Evolutionary conservation across 1,140 invertebrate genomes (phyloP), one percentile per base, ranked within the genome.

Genomic region (Drosophila miranda): DNA sequence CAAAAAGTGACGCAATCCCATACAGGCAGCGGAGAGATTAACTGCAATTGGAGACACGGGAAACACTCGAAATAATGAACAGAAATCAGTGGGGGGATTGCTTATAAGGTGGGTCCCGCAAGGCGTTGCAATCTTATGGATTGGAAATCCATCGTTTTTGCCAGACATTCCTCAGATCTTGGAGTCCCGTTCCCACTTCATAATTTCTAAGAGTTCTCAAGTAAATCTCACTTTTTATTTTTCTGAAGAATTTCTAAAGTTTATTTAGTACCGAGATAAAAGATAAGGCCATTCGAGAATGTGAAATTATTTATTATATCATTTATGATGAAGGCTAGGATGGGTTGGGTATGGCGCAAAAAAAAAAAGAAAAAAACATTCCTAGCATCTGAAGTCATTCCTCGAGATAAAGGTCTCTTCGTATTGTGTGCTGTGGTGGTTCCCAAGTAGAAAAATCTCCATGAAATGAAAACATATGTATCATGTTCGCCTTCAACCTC

Each of bases 41-140:
- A 45, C 61, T 57, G 68, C 58, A 67, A 81, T 80, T 62, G 59
- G 68, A 66, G 63, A 81, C 51, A 66, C 48, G 41, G 42, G 44
- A 66, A 64, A 46, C 75, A 63, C 66, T 66, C 59, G 21, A 63
- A 77, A 77, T 79, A 59, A 42, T 67, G n/a, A 66, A 69, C 58
- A 48, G 38, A 74, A 52, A 70, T 45, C 30, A 44, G 23, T 50
- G 38, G 49, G 26, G 11, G 2, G 30, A 26, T 23, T 16, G 11
- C 50, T 30, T 68, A 48, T 68, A 68, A 42, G 50, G 23, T 6
- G 23, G 14, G 11, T 5, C 1, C 34, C 34, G 0, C 16, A 16
- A 28, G n/a, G 23, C 21, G 45, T 49, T 13, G 30, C 34, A 66
- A 68, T 66, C 64, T 55, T 30, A 55, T 42, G 55, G 34, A 66